Evolutionary conservation across 92 coral and sea anemone genomes (phyloP).

Genomic region (Heteractis magnifica): DNA sequence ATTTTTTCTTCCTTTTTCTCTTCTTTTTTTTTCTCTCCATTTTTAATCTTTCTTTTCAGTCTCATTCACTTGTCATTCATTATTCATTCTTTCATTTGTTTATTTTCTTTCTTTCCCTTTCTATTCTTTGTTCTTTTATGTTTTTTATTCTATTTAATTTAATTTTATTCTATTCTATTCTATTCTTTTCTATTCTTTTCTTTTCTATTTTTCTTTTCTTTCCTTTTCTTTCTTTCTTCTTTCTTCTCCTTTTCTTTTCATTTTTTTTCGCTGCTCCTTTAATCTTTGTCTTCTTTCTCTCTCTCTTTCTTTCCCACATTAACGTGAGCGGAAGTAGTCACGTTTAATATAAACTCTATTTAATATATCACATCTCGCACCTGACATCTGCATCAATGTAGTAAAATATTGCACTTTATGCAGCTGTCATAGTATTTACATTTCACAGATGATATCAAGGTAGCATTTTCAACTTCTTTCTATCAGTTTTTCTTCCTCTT

Average conservation of each 20-base stretch:
- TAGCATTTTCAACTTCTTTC: not conserved
- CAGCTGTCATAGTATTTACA: not conserved
- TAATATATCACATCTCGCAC: not conserved
- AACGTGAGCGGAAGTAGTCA: not conserved
- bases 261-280: not conserved
- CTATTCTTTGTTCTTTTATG: not conserved
- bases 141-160: too few relatives aligned
- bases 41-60: too few relatives aligned
- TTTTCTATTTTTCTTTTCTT: not conserved
- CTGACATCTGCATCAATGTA: not conserved
- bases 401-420: not conserved
- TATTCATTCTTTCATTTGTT: too few relatives aligned
- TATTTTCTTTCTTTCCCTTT: too few relatives aligned
- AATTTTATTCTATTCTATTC: too few relatives aligned
- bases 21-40: too few relatives aligned
- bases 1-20: too few relatives aligned
- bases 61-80: too few relatives aligned
- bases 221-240: not conserved
- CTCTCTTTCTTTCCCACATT: not conserved
- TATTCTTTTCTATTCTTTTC: too few relatives aligned
- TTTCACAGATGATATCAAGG: not conserved
- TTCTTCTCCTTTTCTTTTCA: not conserved
- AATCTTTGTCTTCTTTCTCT: not conserved
- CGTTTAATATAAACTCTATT: not conserved
- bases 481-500: not conserved